Evolutionary conservation across 1,140 invertebrate genomes (phyloP).

Genomic region (Drosophila murphyi): DNA sequence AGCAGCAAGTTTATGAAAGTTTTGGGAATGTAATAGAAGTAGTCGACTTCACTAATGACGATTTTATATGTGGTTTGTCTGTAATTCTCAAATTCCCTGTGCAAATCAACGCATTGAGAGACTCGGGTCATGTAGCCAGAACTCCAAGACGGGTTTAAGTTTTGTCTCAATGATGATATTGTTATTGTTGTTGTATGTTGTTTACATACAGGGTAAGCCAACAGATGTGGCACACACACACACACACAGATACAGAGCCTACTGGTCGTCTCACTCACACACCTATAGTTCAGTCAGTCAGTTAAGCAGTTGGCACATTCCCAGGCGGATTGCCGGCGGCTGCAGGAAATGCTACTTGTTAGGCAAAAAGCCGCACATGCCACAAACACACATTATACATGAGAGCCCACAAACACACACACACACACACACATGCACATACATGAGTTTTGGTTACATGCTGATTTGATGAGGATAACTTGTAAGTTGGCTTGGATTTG

Average conservation of each 20-base stretch:
- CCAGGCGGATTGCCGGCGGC: constrained; percentile 55
- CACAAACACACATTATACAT: constrained; percentile 50
- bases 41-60: not conserved
- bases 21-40: not conserved
- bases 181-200: constrained; percentile 14
- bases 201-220: constrained; percentile 5
- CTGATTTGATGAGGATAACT: constrained; percentile 61
- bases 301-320: constrained; percentile 68
- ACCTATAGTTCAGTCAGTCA: constrained; percentile 66
- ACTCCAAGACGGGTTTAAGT: not conserved
- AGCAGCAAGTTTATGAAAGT: not conserved
- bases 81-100: not conserved
- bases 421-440: not conserved
- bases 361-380: constrained; percentile 52
- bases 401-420: not conserved
- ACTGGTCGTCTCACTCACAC: constrained; percentile 30
- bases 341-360: constrained; percentile 69
- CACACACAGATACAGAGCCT: not conserved
- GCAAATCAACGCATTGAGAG: not conserved
- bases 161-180: not conserved
- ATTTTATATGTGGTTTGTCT: not conserved
- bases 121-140: not conserved
- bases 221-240: not conserved
- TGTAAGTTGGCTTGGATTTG: constrained; percentile 63
- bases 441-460: constrained; percentile 31